Conservation (phyloP, 2,888 invertebrate species). For the Caradrina kadenii region DNA sequence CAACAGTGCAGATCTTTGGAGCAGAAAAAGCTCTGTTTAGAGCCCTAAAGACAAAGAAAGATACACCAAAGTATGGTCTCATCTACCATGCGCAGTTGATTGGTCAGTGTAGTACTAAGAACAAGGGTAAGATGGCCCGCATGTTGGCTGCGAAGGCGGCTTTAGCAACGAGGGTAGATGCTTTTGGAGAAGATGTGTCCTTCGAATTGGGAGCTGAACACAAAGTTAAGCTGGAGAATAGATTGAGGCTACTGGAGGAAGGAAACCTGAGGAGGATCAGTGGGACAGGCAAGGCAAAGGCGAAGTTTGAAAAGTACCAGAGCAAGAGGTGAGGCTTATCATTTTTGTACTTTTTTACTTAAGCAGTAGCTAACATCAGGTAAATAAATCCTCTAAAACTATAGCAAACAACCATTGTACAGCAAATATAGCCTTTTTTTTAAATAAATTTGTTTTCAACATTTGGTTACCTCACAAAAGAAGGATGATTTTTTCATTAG, state of each 20-base stretch:
- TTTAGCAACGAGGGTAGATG: constrained; percentile 98
- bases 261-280: constrained; percentile 95
- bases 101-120: constrained; percentile 96
- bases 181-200: constrained; percentile 96
- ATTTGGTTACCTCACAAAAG: too few species aligned
- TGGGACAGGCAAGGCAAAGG: constrained; percentile 96
- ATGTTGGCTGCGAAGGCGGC: constrained; percentile 99
- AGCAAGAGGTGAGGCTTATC: constrained; percentile 91
- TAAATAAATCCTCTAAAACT: too few species aligned
- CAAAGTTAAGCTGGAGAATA: constrained; percentile 96
- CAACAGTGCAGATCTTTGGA: constrained; percentile 99
- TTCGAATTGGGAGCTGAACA: constrained; percentile 97
- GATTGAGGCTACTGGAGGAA: constrained; percentile 95
- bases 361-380: too few species aligned
- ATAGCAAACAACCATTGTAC: too few species aligned
- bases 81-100: constrained; percentile 99
- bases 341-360: background rate
- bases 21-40: constrained; percentile 99
- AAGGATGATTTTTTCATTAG: too few species aligned
- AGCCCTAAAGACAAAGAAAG: constrained; percentile 98
- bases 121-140: constrained; percentile 98
- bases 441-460: too few species aligned
- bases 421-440: too few species aligned
- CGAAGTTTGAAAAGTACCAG: constrained; percentile 98
- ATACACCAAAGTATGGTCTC: constrained; percentile 99